Evolutionary conservation across 2,888 invertebrate species (phyloP).

Genomic region (Tuberolachnus salignus): DNA sequence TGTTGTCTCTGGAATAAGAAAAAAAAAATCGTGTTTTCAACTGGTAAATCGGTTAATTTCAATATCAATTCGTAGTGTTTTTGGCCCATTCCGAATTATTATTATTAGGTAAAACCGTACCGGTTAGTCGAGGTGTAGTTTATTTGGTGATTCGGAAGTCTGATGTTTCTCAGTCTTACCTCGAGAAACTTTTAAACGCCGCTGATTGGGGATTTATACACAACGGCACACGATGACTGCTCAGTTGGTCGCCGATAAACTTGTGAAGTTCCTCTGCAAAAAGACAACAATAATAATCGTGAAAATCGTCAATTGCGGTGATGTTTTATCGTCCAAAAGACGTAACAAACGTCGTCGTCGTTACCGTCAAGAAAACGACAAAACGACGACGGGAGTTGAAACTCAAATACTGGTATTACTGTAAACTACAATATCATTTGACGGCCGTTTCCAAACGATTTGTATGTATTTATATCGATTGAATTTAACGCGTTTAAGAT

Average conservation of each 20-base stretch:
- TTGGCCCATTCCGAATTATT: too few relatives aligned
- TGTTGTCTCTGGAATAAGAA: too few relatives aligned
- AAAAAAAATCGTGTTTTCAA: too few relatives aligned
- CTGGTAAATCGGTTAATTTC: too few relatives aligned
- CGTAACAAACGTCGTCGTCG: neutral
- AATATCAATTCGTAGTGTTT: too few relatives aligned
- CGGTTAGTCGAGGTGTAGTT: slow-evolving; percentile 46
- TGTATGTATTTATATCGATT: too few relatives aligned
- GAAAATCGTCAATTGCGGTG: too few relatives aligned
- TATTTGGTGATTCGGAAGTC: slow-evolving; percentile 42
- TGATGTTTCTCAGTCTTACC: slow-evolving; percentile 72
- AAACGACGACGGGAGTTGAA: neutral
- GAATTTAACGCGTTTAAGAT: too few relatives aligned
- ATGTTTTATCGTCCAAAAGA: too few relatives aligned
- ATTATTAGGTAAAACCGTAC: slow-evolving; percentile 1
- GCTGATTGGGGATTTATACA: slow-evolving; percentile 99
- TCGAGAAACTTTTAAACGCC: slow-evolving; percentile 99
- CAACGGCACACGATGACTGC: slow-evolving; percentile 92
- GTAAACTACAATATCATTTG: too few relatives aligned
- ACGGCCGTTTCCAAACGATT: too few relatives aligned
- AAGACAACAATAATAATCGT: slow-evolving; percentile 34
- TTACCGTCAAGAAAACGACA: neutral
- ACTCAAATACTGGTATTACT: too few relatives aligned
- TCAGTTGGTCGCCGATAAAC: slow-evolving; percentile 96
- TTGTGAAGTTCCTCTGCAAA: slow-evolving; percentile 96